Conservation (phyloP, 2,888 invertebrate genomes). For the Bellardia pandia region DNA sequence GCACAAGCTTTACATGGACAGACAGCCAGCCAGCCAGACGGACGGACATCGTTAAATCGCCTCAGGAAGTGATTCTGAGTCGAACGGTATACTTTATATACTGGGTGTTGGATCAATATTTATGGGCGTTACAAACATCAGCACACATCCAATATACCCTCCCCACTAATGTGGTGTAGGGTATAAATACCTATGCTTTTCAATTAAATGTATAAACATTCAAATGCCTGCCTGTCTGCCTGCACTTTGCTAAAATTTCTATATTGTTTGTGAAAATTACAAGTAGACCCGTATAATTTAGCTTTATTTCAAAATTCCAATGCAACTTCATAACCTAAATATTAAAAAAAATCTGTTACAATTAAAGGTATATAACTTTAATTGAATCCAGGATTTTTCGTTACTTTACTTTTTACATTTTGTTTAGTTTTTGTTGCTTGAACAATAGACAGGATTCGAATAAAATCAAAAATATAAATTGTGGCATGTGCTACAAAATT, state of each 20-base stretch:
- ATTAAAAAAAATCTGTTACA: constrained; percentile 9
- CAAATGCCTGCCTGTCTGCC: no score
- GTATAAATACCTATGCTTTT: background rate
- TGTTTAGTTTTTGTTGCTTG: constrained; percentile 13
- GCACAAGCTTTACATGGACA: no score
- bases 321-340: background rate
- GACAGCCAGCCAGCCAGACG: no score
- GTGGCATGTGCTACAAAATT: constrained; percentile 70
- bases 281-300: constrained; percentile 45
- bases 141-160: no score
- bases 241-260: constrained; percentile 35
- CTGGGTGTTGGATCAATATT: no score
- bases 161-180: no score
- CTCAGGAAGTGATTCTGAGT: no score
- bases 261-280: background rate
- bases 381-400: constrained; percentile 25
- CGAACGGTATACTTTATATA: no score
- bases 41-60: no score
- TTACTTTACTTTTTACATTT: constrained; percentile 10
- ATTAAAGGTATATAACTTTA: constrained; percentile 17
- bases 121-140: no score
- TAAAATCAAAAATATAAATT: constrained; percentile 69
- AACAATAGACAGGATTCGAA: constrained; percentile 45
- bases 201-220: background rate
- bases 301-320: constrained; percentile 24